Evolutionary conservation across 1,140 invertebrate genomes (phyloP).

Genomic region (Camponotus vicinus): DNA sequence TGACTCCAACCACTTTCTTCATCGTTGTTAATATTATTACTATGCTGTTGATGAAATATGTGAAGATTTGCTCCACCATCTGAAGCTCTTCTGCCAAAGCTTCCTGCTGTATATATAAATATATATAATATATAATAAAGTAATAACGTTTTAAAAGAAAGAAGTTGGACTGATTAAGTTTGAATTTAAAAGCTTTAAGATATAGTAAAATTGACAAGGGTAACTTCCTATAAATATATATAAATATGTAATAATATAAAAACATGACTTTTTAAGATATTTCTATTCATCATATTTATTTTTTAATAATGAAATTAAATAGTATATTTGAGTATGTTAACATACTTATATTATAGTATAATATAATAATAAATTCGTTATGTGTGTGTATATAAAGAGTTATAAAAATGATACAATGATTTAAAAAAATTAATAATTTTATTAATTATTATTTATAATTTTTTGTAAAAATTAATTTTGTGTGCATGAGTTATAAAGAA

Average conservation of each 20-base stretch:
- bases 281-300: too few species aligned
- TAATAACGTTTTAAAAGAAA: not conserved
- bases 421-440: not conserved
- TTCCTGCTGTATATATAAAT: slow-evolving; percentile 87
- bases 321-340: too few species aligned
- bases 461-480: slow-evolving; percentile 15
- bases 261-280: too few species aligned
- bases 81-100: slow-evolving; percentile 96
- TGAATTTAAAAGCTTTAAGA: not conserved
- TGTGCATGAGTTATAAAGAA: not conserved
- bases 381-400: not conserved
- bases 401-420: not conserved
- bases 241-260: too few species aligned
- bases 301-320: too few species aligned
- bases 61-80: slow-evolving; percentile 98
- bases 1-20: slow-evolving; percentile 88
- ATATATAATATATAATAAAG: slow-evolving; percentile 7
- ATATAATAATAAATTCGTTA: too few species aligned
- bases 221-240: too few species aligned
- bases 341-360: too few species aligned
- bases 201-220: too few species aligned
- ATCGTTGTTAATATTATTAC: slow-evolving; percentile 81
- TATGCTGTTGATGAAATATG: slow-evolving; percentile 89
- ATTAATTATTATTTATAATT: not conserved
- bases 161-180: too few species aligned